phyloP scores from a whole-genome alignment of 2,113 vertebrate species.

The Chlorodrepanis virens region DNA sequence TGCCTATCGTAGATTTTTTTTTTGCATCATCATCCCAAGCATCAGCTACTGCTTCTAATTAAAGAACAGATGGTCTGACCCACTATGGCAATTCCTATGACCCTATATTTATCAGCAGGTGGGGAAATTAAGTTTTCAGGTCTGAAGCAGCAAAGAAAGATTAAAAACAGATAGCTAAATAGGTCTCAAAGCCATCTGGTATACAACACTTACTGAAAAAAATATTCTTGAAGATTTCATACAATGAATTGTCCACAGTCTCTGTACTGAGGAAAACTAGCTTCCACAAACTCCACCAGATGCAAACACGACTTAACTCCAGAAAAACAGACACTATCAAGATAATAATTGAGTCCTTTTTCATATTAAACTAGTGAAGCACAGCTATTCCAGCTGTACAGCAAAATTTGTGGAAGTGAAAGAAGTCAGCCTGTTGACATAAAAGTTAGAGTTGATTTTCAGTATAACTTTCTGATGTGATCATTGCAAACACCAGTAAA shows the following conservation, averaged over 20 bases:
- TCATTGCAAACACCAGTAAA: background rate
- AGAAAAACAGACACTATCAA: background rate
- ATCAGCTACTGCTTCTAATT: conserved; percentile 33
- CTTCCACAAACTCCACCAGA: background rate
- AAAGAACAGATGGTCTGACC: conserved; percentile 42
- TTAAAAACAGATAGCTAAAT: background rate
- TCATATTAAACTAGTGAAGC: background rate
- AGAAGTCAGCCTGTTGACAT: background rate
- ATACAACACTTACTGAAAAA: background rate
- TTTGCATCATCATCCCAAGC: background rate
- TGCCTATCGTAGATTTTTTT: background rate
- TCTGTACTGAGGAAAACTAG: background rate
- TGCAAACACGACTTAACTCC: background rate
- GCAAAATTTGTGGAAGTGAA: background rate
- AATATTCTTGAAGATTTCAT: background rate
- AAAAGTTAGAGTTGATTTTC: background rate
- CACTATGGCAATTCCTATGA: background rate
- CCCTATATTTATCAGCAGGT: conserved; percentile 24
- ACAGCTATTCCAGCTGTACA: background rate
- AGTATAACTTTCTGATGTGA: background rate
- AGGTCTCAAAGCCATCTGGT: background rate
- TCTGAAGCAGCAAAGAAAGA: conserved; percentile 3
- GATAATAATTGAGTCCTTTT: background rate
- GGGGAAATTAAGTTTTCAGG: conserved; percentile 32
- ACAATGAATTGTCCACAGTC: background rate